Evolutionary conservation across 2,888 invertebrate genomes (phyloP).

Genomic region (Ophraella communa): DNA sequence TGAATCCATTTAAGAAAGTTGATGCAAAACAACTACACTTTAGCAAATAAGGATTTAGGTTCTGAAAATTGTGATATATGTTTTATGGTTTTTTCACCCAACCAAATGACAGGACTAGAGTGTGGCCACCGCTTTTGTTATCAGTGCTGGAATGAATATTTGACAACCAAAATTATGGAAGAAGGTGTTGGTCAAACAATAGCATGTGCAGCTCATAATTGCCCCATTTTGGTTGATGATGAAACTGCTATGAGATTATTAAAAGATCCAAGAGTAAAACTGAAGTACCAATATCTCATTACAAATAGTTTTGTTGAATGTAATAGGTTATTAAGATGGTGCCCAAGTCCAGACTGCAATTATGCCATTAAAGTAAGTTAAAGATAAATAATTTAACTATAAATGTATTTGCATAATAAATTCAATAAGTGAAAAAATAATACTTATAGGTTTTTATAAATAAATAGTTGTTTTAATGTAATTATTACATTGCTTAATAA

Average conservation of each 20-base stretch:
- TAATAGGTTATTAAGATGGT: slow-evolving; percentile 96
- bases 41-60: slow-evolving; percentile 75
- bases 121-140: slow-evolving; percentile 97
- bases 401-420: too few relatives aligned
- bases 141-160: slow-evolving; percentile 95
- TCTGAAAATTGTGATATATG: slow-evolving; percentile 94
- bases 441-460: too few relatives aligned
- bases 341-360: slow-evolving; percentile 97
- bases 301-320: slow-evolving; percentile 99
- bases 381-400: too few relatives aligned
- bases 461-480: neutral
- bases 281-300: slow-evolving; percentile 96
- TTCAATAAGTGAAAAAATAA: too few relatives aligned
- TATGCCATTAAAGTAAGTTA: slow-evolving; percentile 80
- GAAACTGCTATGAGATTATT: slow-evolving; percentile 93
- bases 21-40: slow-evolving; percentile 69
- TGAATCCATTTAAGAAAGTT: slow-evolving; percentile 88
- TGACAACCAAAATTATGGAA: slow-evolving; percentile 98
- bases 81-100: slow-evolving; percentile 78
- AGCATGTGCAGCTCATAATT: slow-evolving; percentile 95
- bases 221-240: slow-evolving; percentile 97
- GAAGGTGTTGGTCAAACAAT: slow-evolving; percentile 97
- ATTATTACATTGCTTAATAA: neutral
- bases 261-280: slow-evolving; percentile 83
- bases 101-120: slow-evolving; percentile 92